Evolutionary conservation across 2,888 invertebrate genomes (phyloP).

Genomic region (Gari tellinella): DNA sequence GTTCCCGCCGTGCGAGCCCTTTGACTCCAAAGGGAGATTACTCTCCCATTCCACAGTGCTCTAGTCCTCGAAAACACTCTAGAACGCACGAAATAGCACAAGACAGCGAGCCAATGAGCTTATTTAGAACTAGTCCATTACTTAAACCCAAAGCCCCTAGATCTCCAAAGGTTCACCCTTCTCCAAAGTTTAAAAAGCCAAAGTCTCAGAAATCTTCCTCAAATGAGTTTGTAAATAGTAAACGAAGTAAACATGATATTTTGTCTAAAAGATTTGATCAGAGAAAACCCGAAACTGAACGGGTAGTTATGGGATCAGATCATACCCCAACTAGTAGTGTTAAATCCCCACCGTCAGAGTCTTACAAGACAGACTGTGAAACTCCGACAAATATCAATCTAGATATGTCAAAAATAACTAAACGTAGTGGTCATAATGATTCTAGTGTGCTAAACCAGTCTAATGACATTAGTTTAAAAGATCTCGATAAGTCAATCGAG

Average conservation of each 20-base stretch:
- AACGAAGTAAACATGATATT: slow-evolving; percentile 70
- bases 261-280: slow-evolving; percentile 65
- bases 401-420: slow-evolving; percentile 6
- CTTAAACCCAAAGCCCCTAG: slow-evolving; percentile 64
- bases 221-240: slow-evolving; percentile 37
- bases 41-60: slow-evolving; percentile 62
- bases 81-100: slow-evolving; percentile 64
- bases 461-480: slow-evolving; percentile 46
- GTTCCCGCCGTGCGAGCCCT: slow-evolving; percentile 58
- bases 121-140: slow-evolving; percentile 72
- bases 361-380: slow-evolving; percentile 39
- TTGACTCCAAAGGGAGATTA: slow-evolving; percentile 69
- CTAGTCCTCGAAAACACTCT: slow-evolving; percentile 72
- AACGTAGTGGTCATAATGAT: slow-evolving; percentile 8
- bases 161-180: slow-evolving; percentile 75
- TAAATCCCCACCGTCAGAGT: slow-evolving; percentile 53
- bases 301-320: slow-evolving; percentile 59
- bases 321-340: slow-evolving; percentile 52
- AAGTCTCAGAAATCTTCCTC: slow-evolving; percentile 36
- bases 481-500: slow-evolving; percentile 37
- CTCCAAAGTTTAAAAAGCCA: slow-evolving; percentile 63
- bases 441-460: slow-evolving; percentile 9
- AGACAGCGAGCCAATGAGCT: slow-evolving; percentile 65
- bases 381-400: slow-evolving; percentile 56
- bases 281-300: slow-evolving; percentile 37